Evolutionary conservation across 2,113 vertebrate species (phyloP).

Genomic region (Nesoenas mayeri): DNA sequence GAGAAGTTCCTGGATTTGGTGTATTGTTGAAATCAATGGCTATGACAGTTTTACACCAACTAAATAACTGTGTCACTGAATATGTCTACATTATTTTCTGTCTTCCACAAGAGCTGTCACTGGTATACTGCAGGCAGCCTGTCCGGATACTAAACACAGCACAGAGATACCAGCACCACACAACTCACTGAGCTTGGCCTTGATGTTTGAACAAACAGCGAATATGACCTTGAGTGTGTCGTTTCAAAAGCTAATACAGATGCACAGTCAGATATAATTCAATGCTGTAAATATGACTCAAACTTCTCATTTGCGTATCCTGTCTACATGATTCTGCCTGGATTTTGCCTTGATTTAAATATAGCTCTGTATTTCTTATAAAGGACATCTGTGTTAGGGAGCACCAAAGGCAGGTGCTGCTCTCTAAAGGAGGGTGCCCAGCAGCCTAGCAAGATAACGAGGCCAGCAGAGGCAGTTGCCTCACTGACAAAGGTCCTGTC

Average conservation of each 20-base stretch:
- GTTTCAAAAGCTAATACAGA: not conserved
- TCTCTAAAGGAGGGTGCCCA: not conserved
- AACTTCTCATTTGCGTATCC: not conserved
- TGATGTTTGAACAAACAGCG: not conserved
- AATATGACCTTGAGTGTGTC: not conserved
- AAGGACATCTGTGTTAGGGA: not conserved
- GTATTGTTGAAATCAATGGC: slow-evolving; percentile 19
- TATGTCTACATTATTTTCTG: slow-evolving; percentile 8
- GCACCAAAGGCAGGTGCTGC: not conserved
- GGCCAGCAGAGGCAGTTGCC: not conserved
- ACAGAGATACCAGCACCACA: not conserved
- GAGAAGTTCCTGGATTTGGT: not conserved
- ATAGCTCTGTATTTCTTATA: not conserved
- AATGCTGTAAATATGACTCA: not conserved
- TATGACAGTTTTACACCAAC: slow-evolving; percentile 4
- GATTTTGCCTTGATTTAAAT: not conserved
- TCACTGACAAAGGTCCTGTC: not conserved
- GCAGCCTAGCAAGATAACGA: not conserved
- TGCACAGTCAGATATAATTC: not conserved
- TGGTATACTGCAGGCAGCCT: not conserved
- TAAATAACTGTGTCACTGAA: slow-evolving; percentile 21
- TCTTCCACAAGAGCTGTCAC: not conserved
- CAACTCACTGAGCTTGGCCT: not conserved
- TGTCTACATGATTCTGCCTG: not conserved
- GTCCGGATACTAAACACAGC: not conserved